Conservation (phyloP, 2,113 vertebrate species). For the Thoracochromis brauschi region DNA sequence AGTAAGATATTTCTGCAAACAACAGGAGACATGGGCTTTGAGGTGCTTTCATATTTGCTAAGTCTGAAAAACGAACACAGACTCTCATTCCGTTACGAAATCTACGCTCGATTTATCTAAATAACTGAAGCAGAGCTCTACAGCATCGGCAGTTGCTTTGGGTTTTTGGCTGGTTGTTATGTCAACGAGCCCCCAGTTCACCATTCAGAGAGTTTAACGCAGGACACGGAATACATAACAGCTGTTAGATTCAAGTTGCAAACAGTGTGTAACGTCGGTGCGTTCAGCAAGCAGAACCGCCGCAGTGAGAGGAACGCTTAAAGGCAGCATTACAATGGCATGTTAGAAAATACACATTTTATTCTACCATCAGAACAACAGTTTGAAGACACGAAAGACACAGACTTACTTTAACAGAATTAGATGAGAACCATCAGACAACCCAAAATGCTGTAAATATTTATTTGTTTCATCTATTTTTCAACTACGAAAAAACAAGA, state of each 20-base stretch:
- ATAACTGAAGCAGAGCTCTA: not conserved
- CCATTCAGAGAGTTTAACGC: not conserved
- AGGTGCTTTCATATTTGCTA: not conserved
- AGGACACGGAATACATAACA: not conserved
- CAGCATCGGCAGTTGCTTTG: not conserved
- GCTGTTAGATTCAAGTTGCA: not conserved
- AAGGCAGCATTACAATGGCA: not conserved
- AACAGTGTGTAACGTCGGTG: not conserved
- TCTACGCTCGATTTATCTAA: not conserved
- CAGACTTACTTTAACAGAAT: not conserved
- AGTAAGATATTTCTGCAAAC: not conserved
- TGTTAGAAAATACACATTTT: not conserved
- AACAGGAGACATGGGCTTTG: not conserved
- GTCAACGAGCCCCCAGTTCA: not conserved
- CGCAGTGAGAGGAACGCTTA: not conserved
- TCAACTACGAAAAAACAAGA: not conserved
- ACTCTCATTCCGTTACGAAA: not conserved
- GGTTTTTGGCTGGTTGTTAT: not conserved
- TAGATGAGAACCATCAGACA: not conserved
- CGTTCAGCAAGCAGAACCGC: not conserved
- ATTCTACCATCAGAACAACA: not conserved
- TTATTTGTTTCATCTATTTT: not conserved
- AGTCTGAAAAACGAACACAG: not conserved
- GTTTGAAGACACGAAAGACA: not conserved
- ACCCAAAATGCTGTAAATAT: not conserved